Evolutionary conservation across 2,113 vertebrate genomes (phyloP), one percentile per base, ranked within the genome.

Genomic region (Silurus meridionalis): DNA sequence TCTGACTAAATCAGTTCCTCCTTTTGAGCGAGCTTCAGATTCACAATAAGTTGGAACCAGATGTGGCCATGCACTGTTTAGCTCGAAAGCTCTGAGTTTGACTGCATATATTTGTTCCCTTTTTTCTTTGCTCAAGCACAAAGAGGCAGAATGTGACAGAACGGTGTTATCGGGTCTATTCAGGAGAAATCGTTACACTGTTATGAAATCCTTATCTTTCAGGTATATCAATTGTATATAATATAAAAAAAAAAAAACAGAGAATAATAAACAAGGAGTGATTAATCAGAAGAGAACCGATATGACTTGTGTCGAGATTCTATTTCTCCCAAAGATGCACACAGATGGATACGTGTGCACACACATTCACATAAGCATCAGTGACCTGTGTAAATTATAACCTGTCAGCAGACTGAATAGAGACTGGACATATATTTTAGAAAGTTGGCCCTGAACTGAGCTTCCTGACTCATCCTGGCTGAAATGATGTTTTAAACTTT

Each of bases 1-100:
- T 37, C 11, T 25, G 46, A 61, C 15, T 66, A 66, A 66, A 66
- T 85, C 13, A 50, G 5, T 75, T 28, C 74, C 15, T 64, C 17
- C n/a, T 61, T 8, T 53, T 17, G 53, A 72, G 50, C 37, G 78
- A 89, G 88, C 88, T 83, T 61, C 13, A 52, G 83, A 67, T 61
- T 83, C 80, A 66, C n/a, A 53, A 71, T 52, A 86, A 19, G 87
- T 69, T 88, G 61, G 81, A 89, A 75, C 86, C 81, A 91, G 91
- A 90, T 92, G 89, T 92, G 90, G 88, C 88, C 90, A 85, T 87
- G 64, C 86, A 84, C 77, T 85, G 60, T 89, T 88, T 89, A 87
- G 79, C 72, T 66, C 53, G 52, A 84, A 58, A 66, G 69, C 9
- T 63, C 67, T 86, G 63, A 82, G 58, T 89, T 75, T 72, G 82